Base-by-base conservation (phyloP, 1,140 invertebrate genomes). In the Brachionus asplanchnoidis region DNA sequence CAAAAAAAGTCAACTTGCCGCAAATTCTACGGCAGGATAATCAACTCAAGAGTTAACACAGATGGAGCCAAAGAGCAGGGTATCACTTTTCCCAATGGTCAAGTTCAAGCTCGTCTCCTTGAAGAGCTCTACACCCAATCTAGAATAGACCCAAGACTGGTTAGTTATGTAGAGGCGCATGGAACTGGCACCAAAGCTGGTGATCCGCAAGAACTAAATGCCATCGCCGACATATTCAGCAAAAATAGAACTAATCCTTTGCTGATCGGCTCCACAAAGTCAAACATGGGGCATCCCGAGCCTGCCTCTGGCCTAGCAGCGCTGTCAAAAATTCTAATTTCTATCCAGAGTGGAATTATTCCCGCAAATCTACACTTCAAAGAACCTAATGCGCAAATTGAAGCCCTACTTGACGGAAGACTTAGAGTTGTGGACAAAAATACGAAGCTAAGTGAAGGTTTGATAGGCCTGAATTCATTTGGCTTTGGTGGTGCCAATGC, bases 401-500 rank as follows among this genome's bases (percentile, higher is more conserved):
- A 95, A 6, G 95, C 94, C 2, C 90, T 99, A 9, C 88, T 88
- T 36, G 95, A 97, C 88, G 97, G 97, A 0, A 90, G 93, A 36
- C 91, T 98, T 3, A 93, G 95, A 91, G 95, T 97, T 36, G 94
- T 98, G 3, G 92, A 93, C 85, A 92, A 93, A 87, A 92, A 93
- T 84, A 93, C 92, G 65, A 92, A 46, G 44, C 44, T 92, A 14
- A 96, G 94, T 93, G 93, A 94, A 44, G 95, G 95, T 17, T 90
- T 95, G 26, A 92, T 95, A 46, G 96, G 93, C 6, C 87, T 98
- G 1, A 99, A 98, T 89, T 97, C 95, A 2, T 99, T 99, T 89
- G 97, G 97, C 20, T 98, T 98, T 90, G 97, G 97, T 82, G 97
- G 97, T 70, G 95, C 96, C 26, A 99, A 99, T 90, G 95, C 95